Base-by-base conservation (phyloP, 2,113 vertebrate genomes). In the Scalopus aquaticus region DNA sequence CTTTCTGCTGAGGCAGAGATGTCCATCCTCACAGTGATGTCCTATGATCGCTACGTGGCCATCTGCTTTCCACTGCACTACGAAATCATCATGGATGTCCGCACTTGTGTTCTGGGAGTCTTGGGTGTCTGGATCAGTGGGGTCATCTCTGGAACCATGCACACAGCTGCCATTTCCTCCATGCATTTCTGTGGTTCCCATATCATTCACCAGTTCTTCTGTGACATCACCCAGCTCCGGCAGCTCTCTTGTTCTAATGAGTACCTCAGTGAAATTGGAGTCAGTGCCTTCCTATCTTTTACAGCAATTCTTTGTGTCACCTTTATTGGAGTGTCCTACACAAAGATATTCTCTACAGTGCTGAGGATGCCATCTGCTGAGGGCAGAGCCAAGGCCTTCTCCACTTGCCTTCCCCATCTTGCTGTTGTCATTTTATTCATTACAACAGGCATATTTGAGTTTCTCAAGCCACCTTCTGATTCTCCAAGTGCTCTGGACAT, bases 51-150 rank as follows among this genome's bases (percentile, higher is more conserved):
- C n/a, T n/a, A n/a, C n/a, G n/a, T n/a, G n/a, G n/a, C n/a, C n/a
- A n/a, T n/a, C n/a, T 93, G 90, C 77, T 22, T 46, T 26, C 67
- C 76, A 9, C 72, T 96, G 60, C 30, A 6, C 73, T 90, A 94
- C 72, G 73, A 81, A 30, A n/a, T 74, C 39, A 4, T 90, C 56
- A 76, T 90, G 79, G n/a, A 32, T 15, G n/a, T 56, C 72, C 22
- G 72, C 0, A 10, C 22, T 26, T 90, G 85, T 69, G 20, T 54
- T 20, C 32, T 35, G 1, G 79, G 74, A 24, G 19, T 60, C 2
- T 6, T 65, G 30, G 82, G 30, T 1, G 22, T 78, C 8, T 92
- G 90, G 94, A 37, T 54, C 64, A 37, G 64, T 46, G 86, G 87
- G 1, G 6, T 88, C 39, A 12, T 95, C 16, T 78, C 35, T 62